phyloP scores from a whole-genome alignment of 23 tunicate genomes.

The Aplidium turbinatum region DNA sequence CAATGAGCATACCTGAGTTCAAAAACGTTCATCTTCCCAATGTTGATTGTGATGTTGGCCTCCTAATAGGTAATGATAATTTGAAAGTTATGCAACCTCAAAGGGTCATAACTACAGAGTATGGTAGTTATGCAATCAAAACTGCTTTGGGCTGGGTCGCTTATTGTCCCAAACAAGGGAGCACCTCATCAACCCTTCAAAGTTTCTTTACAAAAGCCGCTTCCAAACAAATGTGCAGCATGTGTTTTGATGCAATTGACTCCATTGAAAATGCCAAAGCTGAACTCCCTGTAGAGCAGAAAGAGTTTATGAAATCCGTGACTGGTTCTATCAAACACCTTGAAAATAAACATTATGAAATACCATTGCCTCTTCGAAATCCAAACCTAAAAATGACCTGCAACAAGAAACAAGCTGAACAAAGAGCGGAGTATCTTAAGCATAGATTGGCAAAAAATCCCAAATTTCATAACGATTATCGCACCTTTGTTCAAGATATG shows the following conservation, averaged over 20 bases:
- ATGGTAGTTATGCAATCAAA: slow-evolving; percentile 13
- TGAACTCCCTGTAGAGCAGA: slow-evolving; percentile 45
- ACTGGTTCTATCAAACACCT: slow-evolving; percentile 15
- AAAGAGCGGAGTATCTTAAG: slow-evolving; percentile 32
- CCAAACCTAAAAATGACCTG: slow-evolving; percentile 9
- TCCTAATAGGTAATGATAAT: slow-evolving; percentile 37
- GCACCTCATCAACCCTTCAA: too few relatives aligned
- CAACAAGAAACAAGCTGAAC: slow-evolving; percentile 34
- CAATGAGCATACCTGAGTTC: background rate
- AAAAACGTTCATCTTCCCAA: background rate
- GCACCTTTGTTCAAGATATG: slow-evolving; percentile 27
- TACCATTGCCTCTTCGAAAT: slow-evolving; percentile 36
- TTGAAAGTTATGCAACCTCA: slow-evolving; percentile 16
- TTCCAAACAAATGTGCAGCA: slow-evolving; percentile 26
- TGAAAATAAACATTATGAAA: slow-evolving; percentile 41
- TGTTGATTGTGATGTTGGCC: slow-evolving; percentile 13
- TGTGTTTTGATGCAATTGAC: slow-evolving; percentile 39
- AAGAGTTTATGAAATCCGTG: slow-evolving; percentile 24
- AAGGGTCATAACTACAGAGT: background rate
- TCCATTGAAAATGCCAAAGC: slow-evolving; percentile 27
- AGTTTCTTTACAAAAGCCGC: too few relatives aligned
- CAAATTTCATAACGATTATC: slow-evolving; percentile 27
- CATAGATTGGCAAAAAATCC: slow-evolving; percentile 11
- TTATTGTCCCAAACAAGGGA: slow-evolving; percentile 15
- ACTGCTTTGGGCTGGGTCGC: slow-evolving; percentile 19